Conservation (phyloP, 2,797 vertebrate species). For the Cyprinella venusta region DNA sequence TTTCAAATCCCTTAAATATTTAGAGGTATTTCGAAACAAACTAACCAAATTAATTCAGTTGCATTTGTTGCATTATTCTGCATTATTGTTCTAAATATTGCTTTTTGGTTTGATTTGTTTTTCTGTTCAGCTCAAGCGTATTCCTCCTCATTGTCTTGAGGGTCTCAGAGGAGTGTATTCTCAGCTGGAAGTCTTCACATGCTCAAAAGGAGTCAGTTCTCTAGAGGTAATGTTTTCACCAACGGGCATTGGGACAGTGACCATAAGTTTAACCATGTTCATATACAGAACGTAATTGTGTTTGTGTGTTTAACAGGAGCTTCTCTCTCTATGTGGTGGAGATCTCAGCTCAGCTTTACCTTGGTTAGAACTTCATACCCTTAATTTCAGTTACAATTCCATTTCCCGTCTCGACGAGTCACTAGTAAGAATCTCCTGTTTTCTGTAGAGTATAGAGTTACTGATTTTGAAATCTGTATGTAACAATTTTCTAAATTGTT, state of each 20-base stretch:
- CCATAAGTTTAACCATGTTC: not conserved
- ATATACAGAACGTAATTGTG: slow-evolving; percentile 3
- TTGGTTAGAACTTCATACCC: slow-evolving; percentile 92
- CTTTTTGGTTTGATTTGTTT: not conserved
- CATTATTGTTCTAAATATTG: not conserved
- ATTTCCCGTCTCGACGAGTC: slow-evolving; percentile 89
- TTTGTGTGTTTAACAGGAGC: slow-evolving; percentile 79
- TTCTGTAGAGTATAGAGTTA: not conserved
- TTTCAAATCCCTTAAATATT: slow-evolving; percentile 90
- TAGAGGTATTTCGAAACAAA: slow-evolving; percentile 81
- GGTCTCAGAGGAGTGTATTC: slow-evolving; percentile 92
- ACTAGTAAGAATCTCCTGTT: slow-evolving; percentile 73
- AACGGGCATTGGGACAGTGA: not conserved
- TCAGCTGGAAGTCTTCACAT: slow-evolving; percentile 91
- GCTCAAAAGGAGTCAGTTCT: slow-evolving; percentile 87
- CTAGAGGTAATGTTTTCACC: slow-evolving; percentile 79
- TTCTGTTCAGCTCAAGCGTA: slow-evolving; percentile 83
- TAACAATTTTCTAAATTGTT: slow-evolving; percentile 3
- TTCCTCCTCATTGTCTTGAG: slow-evolving; percentile 89
- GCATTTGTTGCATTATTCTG: not conserved
- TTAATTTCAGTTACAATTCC: slow-evolving; percentile 94
- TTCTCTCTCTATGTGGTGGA: slow-evolving; percentile 92
- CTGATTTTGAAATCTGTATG: not conserved
- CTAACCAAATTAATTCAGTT: not conserved
- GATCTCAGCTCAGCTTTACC: slow-evolving; percentile 94